Conservation (phyloP, 2,888 invertebrate genomes). For the Phasia obesa region DNA sequence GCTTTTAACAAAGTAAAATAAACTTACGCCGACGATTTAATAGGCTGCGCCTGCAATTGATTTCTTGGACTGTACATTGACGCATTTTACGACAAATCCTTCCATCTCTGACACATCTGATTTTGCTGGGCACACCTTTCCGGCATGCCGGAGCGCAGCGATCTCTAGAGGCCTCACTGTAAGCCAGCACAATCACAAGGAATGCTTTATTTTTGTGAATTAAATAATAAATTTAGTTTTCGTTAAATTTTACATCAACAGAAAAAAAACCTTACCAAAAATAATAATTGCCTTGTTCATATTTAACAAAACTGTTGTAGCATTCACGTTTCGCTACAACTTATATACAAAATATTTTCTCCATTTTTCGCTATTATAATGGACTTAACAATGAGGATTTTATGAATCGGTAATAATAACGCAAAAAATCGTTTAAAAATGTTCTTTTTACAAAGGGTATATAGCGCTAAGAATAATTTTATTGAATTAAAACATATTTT, state of each 20-base stretch:
- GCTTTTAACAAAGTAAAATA: too few species aligned
- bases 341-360: constrained; percentile 32
- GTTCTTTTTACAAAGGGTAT: too few species aligned
- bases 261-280: constrained; percentile 36
- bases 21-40: constrained; percentile 39
- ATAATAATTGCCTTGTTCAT: constrained; percentile 59
- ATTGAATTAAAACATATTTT: too few species aligned
- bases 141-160: constrained; percentile 69
- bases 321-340: too few species aligned
- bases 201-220: constrained; percentile 12
- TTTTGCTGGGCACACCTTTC: constrained; percentile 44
- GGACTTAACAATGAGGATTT: background rate
- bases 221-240: background rate
- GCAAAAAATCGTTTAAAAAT: background rate
- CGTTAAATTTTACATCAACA: too few species aligned
- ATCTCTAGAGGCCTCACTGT: background rate
- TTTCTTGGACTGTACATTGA: constrained; percentile 73
- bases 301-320: constrained; percentile 19
- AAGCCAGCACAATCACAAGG: constrained; percentile 49
- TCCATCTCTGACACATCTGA: constrained; percentile 72
- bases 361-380: background rate
- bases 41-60: constrained; percentile 72
- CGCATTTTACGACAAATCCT: constrained; percentile 72
- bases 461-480: too few species aligned
- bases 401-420: background rate